These are phyloP conservation scores for Holothuria scabra DNA, from an alignment of 53 echinoderm and acorn worm genomes.

Conservation along the genomic window DNA sequence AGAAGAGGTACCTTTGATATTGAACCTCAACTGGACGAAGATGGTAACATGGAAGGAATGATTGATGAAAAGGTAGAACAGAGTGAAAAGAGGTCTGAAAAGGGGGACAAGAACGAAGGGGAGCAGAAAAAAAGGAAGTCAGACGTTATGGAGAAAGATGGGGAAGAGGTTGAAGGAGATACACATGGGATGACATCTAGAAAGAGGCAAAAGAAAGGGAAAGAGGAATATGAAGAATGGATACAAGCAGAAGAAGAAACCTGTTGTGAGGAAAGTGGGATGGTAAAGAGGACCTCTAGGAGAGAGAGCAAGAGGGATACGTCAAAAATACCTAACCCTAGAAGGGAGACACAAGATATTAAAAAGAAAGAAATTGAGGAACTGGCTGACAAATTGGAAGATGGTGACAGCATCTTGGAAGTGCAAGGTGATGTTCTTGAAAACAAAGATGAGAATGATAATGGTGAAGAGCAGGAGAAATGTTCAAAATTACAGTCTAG, in stretches of 20 bases:
- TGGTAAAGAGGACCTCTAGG: no score
- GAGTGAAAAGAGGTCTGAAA: conserved; percentile 5
- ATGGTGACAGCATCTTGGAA: neutral
- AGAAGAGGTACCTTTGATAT: conserved; percentile 38
- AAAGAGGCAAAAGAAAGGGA: neutral
- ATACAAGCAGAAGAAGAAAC: neutral
- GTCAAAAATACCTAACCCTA: neutral
- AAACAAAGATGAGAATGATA: neutral
- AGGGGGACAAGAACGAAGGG: neutral
- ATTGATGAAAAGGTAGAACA: neutral
- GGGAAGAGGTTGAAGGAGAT: neutral
- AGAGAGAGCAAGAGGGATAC: no score
- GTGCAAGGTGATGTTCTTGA: neutral
- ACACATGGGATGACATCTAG: neutral
- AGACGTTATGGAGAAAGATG: neutral
- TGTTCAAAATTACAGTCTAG: neutral
- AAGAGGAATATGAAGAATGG: neutral
- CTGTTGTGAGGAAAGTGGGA: neutral
- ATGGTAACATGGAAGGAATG: neutral
- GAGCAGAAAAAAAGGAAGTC: conserved; percentile 11
- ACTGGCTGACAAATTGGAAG: neutral
- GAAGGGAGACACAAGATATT: neutral
- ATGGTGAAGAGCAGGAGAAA: neutral
- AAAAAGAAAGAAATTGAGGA: neutral
- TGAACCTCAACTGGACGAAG: neutral